A percentile compares a stretch with the other conserved stretches of the same genome.
phyloP scores from a whole-genome alignment of 2,888 invertebrate genomes.

The Erebia palarica region DNA sequence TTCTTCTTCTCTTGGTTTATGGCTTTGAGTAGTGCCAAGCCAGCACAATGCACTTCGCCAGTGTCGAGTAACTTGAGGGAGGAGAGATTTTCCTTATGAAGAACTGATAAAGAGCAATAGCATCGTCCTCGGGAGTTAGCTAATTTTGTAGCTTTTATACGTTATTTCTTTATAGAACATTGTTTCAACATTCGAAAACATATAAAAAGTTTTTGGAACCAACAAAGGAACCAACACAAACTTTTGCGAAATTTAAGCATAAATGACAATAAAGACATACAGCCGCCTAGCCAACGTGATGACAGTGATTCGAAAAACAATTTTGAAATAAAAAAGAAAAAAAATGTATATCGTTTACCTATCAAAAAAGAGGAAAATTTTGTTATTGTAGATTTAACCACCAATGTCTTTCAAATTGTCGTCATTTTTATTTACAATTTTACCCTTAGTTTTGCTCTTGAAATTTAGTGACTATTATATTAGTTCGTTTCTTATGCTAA shows the following conservation, averaged over 20 bases:
- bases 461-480: conserved; percentile 75
- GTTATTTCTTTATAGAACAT: background rate
- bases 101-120: too few species aligned
- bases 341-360: conserved; percentile 69
- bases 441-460: conserved; percentile 73
- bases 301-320: conserved; percentile 77
- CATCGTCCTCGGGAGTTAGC: too few species aligned
- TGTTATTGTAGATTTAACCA: conserved; percentile 78
- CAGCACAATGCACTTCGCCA: too few species aligned
- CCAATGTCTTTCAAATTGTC: conserved; percentile 79
- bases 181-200: background rate
- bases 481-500: conserved; percentile 70
- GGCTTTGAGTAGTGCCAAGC: too few species aligned
- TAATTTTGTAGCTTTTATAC: too few species aligned
- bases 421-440: conserved; percentile 77
- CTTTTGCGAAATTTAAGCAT: background rate
- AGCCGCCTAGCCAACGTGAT: conserved; percentile 63
- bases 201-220: background rate
- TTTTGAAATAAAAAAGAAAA: conserved; percentile 71
- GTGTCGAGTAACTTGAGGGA: too few species aligned
- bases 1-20: too few species aligned
- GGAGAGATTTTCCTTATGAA: background rate
- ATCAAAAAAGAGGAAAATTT: conserved; percentile 80
- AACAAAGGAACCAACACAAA: background rate
- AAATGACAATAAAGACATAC: conserved; percentile 30